These are phyloP conservation scores for Sebastolobus altivelis DNA, from an alignment of 2,797 vertebrate genomes.

Conservation along the genomic window DNA sequence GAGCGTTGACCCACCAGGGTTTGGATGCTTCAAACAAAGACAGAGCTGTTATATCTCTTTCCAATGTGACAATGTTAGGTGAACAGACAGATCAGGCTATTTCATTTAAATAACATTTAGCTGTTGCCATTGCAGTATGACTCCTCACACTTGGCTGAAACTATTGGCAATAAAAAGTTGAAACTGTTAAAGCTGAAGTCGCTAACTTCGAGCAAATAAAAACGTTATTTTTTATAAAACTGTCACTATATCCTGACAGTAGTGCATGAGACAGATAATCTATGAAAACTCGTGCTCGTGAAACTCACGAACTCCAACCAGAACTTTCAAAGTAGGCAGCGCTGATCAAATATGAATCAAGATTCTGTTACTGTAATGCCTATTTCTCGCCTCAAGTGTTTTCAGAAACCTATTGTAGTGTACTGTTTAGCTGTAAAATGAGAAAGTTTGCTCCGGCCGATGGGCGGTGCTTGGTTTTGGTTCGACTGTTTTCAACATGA, in stretches of 20 bases:
- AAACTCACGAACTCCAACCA: not conserved
- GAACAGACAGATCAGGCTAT: not conserved
- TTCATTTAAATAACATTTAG: constrained; percentile 7
- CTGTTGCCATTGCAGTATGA: not conserved
- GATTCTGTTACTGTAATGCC: not conserved
- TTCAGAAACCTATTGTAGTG: too few species aligned
- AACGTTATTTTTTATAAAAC: too few species aligned
- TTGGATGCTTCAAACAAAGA: constrained; percentile 15
- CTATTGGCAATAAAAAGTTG: not conserved
- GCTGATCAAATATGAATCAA: not conserved
- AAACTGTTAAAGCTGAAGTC: not conserved
- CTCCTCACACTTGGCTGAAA: constrained; percentile 16
- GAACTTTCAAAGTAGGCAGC: not conserved
- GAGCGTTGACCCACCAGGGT: not conserved
- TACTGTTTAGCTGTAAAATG: too few species aligned
- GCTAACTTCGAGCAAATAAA: not conserved
- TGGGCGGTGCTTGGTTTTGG: too few species aligned
- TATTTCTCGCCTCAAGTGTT: too few species aligned
- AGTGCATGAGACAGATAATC: not conserved
- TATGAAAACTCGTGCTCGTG: not conserved
- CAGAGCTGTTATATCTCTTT: not conserved
- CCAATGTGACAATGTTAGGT: not conserved
- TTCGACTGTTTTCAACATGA: too few species aligned
- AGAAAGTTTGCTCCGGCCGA: too few species aligned
- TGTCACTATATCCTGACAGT: not conserved